Evolutionary conservation across 2,797 vertebrate genomes (phyloP), one percentile per base, ranked within the genome.

Genomic region (Propithecus deckenii): DNA sequence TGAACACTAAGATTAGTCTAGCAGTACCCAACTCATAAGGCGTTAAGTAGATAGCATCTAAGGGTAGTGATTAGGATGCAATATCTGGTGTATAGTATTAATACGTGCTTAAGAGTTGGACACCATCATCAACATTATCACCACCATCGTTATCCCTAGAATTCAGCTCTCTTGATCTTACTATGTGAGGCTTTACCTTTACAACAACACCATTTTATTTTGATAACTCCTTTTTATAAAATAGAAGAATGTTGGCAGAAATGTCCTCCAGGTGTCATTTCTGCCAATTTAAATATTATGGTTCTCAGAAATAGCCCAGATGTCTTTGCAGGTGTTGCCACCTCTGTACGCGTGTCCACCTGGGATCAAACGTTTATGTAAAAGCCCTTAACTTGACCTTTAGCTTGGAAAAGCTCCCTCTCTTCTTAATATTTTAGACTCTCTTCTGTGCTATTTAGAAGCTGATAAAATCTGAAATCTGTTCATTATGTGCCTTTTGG

Each of bases 361-460:
- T 86, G 55, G 32, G 32, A 91, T 79, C 72, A 61, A 63, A 57
- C 13, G 38, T 85, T 93, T 92, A 83, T n/a, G 46, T 50, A 71
- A 95, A 96, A 91, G 48, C 22, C 67, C 63, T 86, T 80, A 61
- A 38, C 67, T 52, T 94, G 91, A 96, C 89, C 88, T 91, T 96
- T 72, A 28, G 2, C 72, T 8, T 52, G 46, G 59, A 76, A 93
- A 72, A 85, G 4, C n/a, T 78, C 59, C 59, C 61, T 89, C 17
- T 35, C 22, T 0, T 2, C 48, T 95, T 89, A 76, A 88, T 38
- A 35, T 83, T 86, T 74, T 28, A 38, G 72, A 63, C 50, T 93
- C 61, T 61, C 18, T 94, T 93, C 85, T 48, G 46, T 52, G 71
- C 79, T 72, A 32, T 90, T 91, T 63, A 88, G 50, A 95, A 91